Evolutionary conservation across 1,140 invertebrate genomes (phyloP).

Genomic region (Cheumatopsyche charites): DNA sequence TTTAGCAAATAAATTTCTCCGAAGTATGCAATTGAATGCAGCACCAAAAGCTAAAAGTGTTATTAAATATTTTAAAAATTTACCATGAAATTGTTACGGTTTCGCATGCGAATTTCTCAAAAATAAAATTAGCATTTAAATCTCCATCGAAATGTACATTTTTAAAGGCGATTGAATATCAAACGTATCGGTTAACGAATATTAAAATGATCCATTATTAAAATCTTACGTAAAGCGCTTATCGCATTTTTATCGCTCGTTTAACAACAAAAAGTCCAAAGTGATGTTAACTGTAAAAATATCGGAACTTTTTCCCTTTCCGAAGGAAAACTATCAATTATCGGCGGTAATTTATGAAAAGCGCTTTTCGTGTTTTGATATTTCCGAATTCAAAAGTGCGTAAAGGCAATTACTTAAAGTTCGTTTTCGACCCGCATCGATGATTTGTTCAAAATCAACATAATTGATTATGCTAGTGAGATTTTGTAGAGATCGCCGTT

Average conservation of each 20-base stretch:
- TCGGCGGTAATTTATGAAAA: background rate
- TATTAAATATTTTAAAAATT: too few species aligned
- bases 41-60: too few species aligned
- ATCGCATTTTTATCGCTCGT: too few species aligned
- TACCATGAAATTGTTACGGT: too few species aligned
- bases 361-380: background rate
- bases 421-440: slow-evolving; percentile 2
- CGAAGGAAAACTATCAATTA: slow-evolving; percentile 16
- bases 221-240: background rate
- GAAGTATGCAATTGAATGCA: too few species aligned
- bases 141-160: background rate
- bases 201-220: background rate
- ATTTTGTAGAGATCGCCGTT: slow-evolving; percentile 7
- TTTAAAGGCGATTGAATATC: background rate
- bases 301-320: slow-evolving; percentile 16
- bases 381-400: background rate
- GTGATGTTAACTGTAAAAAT: slow-evolving; percentile 20
- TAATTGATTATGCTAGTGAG: slow-evolving; percentile 9
- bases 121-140: too few species aligned
- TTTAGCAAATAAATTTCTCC: too few species aligned
- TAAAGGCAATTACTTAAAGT: background rate
- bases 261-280: background rate
- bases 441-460: slow-evolving; percentile 10
- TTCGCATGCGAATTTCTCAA: too few species aligned
- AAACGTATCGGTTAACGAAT: background rate